Evolutionary conservation across 2,888 invertebrate genomes (phyloP), one percentile per base, ranked within the genome.

Genomic region (Andrena chrysosceles): DNA sequence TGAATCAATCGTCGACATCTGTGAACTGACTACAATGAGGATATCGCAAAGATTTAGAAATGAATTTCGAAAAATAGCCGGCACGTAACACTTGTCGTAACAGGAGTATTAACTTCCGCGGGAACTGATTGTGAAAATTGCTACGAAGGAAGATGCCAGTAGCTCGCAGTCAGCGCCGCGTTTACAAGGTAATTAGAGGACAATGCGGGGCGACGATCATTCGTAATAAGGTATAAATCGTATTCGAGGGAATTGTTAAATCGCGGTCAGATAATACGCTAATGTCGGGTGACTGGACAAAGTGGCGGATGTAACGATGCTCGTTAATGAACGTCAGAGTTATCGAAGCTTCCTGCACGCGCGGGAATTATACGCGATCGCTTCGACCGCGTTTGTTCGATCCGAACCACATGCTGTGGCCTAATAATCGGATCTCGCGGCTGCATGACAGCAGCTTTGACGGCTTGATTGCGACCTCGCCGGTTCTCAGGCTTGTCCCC

Each of bases 261-360:
- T 62, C 10, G 35, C 35, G 49, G 13, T 13, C 16, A 2, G 20
- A 31, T 62, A 60, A 60, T 52, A 10, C 26, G 23, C 7, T 23
- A 29, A 63, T 2, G 10, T 68, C 42, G 23, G 33, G 60, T 49
- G 26, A 48, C 59, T 26, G 10, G 20, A 29, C 42, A 7, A 66
- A 56, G 23, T n/a, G 62, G 1, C 63, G 63, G 35, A 7, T 54
- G 70, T 73, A 83, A 83, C 60, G 26, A 70, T 31, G 29, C 23
- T 42, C 49, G 73, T 72, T 79, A 74, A n/a, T n/a, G 49, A 79
- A 71, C 63, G 42, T 35, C 67, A n/a, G 29, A 20, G 31, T 74
- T 42, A 70, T 54, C 63, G 29, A 52, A 52, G 62, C 48, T 84
- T 79, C 69, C 62, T 29, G 29, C 5, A n/a, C 23, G 20, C 13